phyloP scores from a whole-genome alignment of 2,113 vertebrate genomes.

The Phoenicopterus ruber region DNA sequence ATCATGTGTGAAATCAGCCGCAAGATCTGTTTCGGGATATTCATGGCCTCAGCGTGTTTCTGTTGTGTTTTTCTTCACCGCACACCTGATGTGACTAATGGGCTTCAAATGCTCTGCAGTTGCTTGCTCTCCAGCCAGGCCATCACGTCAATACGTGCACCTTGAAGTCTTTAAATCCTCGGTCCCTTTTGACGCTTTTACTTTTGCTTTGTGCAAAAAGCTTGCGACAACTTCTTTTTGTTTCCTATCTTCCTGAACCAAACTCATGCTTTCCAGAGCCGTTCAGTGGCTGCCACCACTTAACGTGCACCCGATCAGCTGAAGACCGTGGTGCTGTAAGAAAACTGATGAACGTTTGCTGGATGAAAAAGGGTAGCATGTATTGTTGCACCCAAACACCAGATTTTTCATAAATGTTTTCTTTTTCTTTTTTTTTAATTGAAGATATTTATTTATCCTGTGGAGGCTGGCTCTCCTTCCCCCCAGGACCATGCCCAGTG shows the following conservation, averaged over 20 bases:
- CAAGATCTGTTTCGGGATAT: background rate
- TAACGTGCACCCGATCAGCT: too few relatives aligned
- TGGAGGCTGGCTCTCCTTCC: background rate
- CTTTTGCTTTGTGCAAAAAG: background rate
- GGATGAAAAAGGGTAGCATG: background rate
- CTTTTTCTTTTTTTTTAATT: background rate
- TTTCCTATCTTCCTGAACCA: background rate
- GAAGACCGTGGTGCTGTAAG: background rate
- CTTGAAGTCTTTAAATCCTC: background rate
- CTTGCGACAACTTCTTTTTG: background rate
- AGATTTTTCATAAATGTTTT: background rate
- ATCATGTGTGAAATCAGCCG: constrained; percentile 39
- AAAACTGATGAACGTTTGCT: background rate
- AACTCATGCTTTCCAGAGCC: rapidly evolving
- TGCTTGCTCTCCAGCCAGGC: background rate
- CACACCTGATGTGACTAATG: background rate
- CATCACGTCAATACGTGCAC: background rate
- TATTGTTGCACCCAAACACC: background rate
- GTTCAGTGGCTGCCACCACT: background rate
- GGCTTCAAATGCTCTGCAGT: background rate
- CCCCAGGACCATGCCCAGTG: background rate
- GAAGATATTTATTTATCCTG: background rate
- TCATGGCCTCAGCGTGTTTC: background rate
- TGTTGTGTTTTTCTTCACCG: background rate
- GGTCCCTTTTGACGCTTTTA: background rate